phyloP scores from a whole-genome alignment of 2,888 invertebrate genomes.

The Diaphora mendica region DNA sequence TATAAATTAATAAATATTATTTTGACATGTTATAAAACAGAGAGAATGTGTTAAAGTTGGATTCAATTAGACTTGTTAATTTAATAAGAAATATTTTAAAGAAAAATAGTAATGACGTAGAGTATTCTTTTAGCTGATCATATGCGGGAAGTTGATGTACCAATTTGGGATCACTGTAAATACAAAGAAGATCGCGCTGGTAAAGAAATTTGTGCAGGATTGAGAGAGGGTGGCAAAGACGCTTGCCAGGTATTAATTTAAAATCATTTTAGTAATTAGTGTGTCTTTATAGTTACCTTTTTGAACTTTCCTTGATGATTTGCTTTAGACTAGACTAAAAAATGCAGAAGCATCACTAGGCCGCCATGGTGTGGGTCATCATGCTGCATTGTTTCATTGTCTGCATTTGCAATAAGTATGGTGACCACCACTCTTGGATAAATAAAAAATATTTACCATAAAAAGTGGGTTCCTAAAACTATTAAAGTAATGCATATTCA shows the following conservation, averaged over 20 bases:
- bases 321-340: too few relatives aligned
- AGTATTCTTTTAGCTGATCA: constrained; percentile 88
- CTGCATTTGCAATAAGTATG: too few relatives aligned
- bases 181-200: constrained; percentile 88
- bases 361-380: too few relatives aligned
- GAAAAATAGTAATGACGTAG: not conserved
- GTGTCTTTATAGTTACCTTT: not conserved
- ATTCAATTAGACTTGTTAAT: not conserved
- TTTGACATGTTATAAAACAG: not conserved
- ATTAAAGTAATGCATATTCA: too few relatives aligned
- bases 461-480: not conserved
- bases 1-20: too few relatives aligned
- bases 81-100: not conserved
- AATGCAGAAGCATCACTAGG: too few relatives aligned
- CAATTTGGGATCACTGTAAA: constrained; percentile 89
- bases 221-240: constrained; percentile 91
- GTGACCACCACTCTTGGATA: too few relatives aligned
- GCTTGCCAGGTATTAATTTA: constrained; percentile 89
- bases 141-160: constrained; percentile 92
- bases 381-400: too few relatives aligned
- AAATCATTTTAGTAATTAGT: not conserved
- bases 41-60: too few relatives aligned
- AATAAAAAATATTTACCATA: too few relatives aligned
- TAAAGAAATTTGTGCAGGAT: constrained; percentile 92
- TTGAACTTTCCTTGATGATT: not conserved